phyloP scores from a whole-genome alignment of 2,113 vertebrate species.

The Antigone vipio region DNA sequence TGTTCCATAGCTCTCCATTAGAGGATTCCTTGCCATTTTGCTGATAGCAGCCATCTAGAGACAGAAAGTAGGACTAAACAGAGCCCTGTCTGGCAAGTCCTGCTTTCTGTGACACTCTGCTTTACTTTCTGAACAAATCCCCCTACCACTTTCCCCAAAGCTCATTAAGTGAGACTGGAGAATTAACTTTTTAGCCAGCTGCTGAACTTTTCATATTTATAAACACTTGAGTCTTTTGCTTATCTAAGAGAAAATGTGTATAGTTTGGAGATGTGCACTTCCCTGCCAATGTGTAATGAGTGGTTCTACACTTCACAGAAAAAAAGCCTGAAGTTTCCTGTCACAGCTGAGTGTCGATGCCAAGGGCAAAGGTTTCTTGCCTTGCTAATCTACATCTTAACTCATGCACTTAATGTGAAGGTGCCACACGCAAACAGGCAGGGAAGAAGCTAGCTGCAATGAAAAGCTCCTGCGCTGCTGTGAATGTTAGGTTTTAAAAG shows the following conservation, averaged over 20 bases:
- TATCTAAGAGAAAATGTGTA: slow-evolving; percentile 78
- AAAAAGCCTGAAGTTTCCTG: slow-evolving; percentile 52
- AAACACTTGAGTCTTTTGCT: slow-evolving; percentile 81
- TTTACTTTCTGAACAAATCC: slow-evolving; percentile 29
- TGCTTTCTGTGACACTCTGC: slow-evolving; percentile 35
- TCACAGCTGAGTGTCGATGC: slow-evolving; percentile 40
- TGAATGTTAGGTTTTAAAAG: slow-evolving; percentile 59
- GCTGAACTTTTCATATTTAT: slow-evolving; percentile 77
- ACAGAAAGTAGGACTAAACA: not conserved
- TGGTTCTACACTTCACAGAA: slow-evolving; percentile 38
- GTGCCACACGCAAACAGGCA: slow-evolving; percentile 37
- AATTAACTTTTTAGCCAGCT: slow-evolving; percentile 74
- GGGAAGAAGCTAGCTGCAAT: slow-evolving; percentile 8
- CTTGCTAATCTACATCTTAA: slow-evolving; percentile 64
- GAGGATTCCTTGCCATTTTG: not conserved
- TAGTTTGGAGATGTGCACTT: slow-evolving; percentile 72
- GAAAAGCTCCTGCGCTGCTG: not conserved
- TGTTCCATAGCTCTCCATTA: not conserved
- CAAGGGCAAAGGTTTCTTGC: slow-evolving; percentile 65
- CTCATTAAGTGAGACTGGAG: slow-evolving; percentile 65
- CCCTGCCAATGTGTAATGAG: slow-evolving; percentile 65
- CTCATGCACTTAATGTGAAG: slow-evolving; percentile 58
- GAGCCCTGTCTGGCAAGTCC: not conserved
- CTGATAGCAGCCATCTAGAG: not conserved
- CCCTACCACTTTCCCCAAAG: slow-evolving; percentile 56